phyloP scores from a whole-genome alignment of 2,888 invertebrate genomes.

The Apodemia mormo region DNA sequence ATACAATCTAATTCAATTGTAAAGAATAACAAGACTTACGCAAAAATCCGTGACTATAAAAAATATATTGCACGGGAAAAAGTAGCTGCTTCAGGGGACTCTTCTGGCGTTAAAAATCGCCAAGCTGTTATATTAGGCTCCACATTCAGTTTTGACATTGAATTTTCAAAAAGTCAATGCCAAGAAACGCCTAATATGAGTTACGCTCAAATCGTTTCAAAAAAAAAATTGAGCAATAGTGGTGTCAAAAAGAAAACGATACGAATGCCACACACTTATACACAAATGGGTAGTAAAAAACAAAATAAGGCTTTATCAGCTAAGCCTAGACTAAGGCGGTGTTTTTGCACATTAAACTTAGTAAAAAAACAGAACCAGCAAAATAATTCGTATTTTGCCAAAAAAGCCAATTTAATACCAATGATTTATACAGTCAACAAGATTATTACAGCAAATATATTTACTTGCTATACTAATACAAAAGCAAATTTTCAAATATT shows the following conservation, averaged over 20 bases:
- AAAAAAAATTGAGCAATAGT: slow-evolving; percentile 25
- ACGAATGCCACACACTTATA: slow-evolving; percentile 28
- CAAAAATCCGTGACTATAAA: neutral
- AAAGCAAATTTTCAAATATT: neutral
- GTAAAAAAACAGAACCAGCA: slow-evolving; percentile 36
- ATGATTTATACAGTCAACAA: slow-evolving; percentile 32
- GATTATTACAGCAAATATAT: slow-evolving; percentile 21
- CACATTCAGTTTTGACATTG: slow-evolving; percentile 40
- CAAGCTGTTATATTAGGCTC: slow-evolving; percentile 34
- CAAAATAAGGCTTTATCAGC: slow-evolving; percentile 37
- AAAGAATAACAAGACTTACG: neutral
- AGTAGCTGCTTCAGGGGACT: neutral
- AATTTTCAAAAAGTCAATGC: slow-evolving; percentile 38
- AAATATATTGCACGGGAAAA: neutral
- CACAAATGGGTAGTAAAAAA: slow-evolving; percentile 36
- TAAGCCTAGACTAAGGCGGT: slow-evolving; percentile 41
- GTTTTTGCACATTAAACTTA: slow-evolving; percentile 48
- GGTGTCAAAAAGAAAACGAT: slow-evolving; percentile 29
- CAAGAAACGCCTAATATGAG: neutral
- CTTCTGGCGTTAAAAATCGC: neutral
- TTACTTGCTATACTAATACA: neutral
- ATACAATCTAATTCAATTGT: neutral
- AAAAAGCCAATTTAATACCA: slow-evolving; percentile 20
- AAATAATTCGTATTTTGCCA: slow-evolving; percentile 18
- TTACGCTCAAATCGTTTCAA: neutral